A percentile compares a stretch with the other conserved stretches of the same genome.
phyloP scores from a whole-genome alignment of 2,113 vertebrate genomes.

The Thalassoma bifasciatum region DNA sequence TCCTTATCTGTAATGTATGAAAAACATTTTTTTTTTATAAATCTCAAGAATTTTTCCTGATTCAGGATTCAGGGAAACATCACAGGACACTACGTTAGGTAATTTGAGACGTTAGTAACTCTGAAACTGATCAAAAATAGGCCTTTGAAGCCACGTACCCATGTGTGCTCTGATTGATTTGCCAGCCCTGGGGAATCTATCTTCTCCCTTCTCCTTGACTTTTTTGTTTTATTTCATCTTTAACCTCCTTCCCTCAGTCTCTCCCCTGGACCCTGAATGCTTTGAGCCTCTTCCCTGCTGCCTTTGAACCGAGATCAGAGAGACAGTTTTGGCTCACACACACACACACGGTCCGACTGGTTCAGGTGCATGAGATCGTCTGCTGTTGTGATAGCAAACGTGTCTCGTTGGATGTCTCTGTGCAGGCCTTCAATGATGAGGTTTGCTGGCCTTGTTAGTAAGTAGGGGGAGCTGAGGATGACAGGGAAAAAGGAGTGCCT shows the following conservation, averaged over 20 bases:
- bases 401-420: slow-evolving; percentile 7
- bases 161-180: slow-evolving; percentile 78
- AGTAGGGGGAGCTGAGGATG: no score
- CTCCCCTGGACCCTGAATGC: slow-evolving; percentile 71
- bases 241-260: slow-evolving; percentile 56
- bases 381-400: slow-evolving; percentile 46
- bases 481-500: no score
- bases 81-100: not conserved
- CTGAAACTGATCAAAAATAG: slow-evolving; percentile 33
- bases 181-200: slow-evolving; percentile 75
- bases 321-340: slow-evolving; percentile 72
- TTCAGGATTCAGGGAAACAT: no score
- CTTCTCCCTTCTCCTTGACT: slow-evolving; percentile 65
- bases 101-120: slow-evolving; percentile 18
- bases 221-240: slow-evolving; percentile 52
- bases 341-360: slow-evolving; percentile 45
- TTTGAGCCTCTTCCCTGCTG: slow-evolving; percentile 83
- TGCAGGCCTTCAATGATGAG: not conserved
- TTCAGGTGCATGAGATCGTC: slow-evolving; percentile 77
- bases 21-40: no score
- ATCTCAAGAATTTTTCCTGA: no score
- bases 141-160: slow-evolving; percentile 61
- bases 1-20: no score
- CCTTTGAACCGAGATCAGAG: slow-evolving; percentile 87
- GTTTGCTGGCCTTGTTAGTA: not conserved